Base-by-base conservation (phyloP, 2,113 vertebrate species). In the Prolemur simus region DNA sequence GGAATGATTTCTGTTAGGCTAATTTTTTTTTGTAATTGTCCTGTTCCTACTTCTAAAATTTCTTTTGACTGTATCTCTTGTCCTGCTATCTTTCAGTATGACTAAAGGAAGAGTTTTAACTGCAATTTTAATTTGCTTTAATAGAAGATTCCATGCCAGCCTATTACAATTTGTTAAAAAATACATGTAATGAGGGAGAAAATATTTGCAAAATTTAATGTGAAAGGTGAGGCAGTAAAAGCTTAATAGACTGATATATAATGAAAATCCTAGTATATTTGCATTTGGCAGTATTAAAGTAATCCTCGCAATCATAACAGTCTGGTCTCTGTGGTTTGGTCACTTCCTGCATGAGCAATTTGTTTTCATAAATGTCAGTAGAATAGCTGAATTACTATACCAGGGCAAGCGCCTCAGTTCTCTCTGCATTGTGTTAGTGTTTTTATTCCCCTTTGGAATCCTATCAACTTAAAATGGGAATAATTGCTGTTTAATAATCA, bases 121-220 rank as follows among this genome's bases (percentile, higher is more conserved):
- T 91, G 29, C 78, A 87, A 80, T 71, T 90, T 64, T 73, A 66
- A 91, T 73, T 14, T 88, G 3, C 8, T 84, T 73, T 88, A 78
- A 73, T 37, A 20, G 42, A 78, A 73, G 13, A 88, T n/a, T 34
- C 1, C 11, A 85, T 84, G 49, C 3, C 14, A 84, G n/a, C 0
- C 39, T 81, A 37, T 66, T 73, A 66, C 73, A 66, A 27, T 4
- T 32, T 84, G 7, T 78, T 73, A 54, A 34, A 23, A 68, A 68
- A 56, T 83, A 71, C 13, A 84, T 34, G 7, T 71, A 93, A 91
- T 54, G 32, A 78, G 21, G 13, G 2, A 27, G 2, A 56, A 80
- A 63, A 76, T 89, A 73, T 37, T 93, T 93, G 8, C 9, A 73
- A 97, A 87, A 34, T 74, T 78, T 37, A 87, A n/a, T 88, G 34